Conservation (phyloP, 2,797 vertebrate species). For the Eulemur mongoz region DNA sequence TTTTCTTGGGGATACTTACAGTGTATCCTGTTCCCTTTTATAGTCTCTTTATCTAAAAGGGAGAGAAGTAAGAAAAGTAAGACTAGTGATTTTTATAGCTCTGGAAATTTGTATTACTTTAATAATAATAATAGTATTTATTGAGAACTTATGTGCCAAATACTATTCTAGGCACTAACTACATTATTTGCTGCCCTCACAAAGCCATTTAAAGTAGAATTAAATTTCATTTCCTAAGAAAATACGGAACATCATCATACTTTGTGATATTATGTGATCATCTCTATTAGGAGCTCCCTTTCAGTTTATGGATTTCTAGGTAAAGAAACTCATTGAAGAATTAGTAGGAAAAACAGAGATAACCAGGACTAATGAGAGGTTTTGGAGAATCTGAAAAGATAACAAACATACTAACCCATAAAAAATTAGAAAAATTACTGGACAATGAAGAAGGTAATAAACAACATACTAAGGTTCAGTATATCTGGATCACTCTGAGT, state of each 20-base stretch:
- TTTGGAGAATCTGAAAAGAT: conserved; percentile 31
- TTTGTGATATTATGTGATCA: neutral
- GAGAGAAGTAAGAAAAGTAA: conserved; percentile 1
- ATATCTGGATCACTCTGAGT: too few species aligned
- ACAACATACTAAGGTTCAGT: too few species aligned
- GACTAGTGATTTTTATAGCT: neutral
- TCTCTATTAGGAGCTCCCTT: neutral
- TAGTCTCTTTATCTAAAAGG: neutral
- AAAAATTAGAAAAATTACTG: neutral
- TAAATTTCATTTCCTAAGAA: neutral
- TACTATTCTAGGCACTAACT: neutral
- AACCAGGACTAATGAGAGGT: neutral
- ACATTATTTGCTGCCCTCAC: neutral
- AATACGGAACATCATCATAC: conserved; percentile 2
- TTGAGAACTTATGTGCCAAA: neutral
- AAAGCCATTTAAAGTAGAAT: conserved; percentile 16
- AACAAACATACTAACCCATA: neutral
- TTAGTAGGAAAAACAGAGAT: neutral
- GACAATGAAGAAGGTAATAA: too few species aligned
- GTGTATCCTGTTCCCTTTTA: neutral
- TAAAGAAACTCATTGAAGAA: conserved; percentile 5
- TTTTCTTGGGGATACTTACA: neutral
- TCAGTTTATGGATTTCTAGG: conserved; percentile 18
- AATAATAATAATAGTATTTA: neutral
- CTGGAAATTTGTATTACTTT: conserved; percentile 38